phyloP scores from a whole-genome alignment of 2,113 vertebrate species.

The Poeciliopsis occidentalis region DNA sequence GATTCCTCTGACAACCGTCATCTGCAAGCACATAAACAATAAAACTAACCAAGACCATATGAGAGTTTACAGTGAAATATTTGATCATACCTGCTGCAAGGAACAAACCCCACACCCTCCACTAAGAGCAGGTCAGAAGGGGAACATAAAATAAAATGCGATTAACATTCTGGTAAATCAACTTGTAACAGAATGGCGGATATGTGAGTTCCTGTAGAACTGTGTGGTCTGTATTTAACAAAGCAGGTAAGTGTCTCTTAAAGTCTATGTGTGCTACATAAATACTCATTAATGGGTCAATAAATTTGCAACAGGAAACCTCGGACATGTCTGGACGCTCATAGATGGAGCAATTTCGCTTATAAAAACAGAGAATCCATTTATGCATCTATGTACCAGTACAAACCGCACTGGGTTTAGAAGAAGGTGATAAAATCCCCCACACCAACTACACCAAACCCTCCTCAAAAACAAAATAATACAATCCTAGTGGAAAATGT shows the following conservation, averaged over 20 bases:
- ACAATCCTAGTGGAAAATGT: slow-evolving; percentile 25
- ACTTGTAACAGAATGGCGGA: neutral
- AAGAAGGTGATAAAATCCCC: slow-evolving; percentile 56
- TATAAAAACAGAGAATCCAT: slow-evolving; percentile 39
- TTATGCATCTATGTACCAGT: slow-evolving; percentile 44
- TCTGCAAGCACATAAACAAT: neutral
- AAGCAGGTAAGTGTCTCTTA: slow-evolving; percentile 9
- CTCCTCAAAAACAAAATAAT: slow-evolving; percentile 16
- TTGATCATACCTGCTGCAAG: neutral
- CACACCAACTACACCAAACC: slow-evolving; percentile 5
- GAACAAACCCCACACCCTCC: neutral
- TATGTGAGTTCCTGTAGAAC: neutral
- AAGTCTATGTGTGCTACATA: slow-evolving; percentile 4
- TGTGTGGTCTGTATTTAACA: neutral
- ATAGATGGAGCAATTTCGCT: slow-evolving; percentile 11
- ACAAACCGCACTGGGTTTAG: slow-evolving; percentile 50
- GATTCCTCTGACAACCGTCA: neutral
- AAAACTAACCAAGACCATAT: neutral
- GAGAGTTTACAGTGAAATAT: neutral
- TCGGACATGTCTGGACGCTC: slow-evolving; percentile 5
- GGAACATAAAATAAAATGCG: neutral
- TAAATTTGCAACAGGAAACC: slow-evolving; percentile 18
- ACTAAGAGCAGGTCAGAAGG: neutral
- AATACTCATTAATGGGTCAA: slow-evolving; percentile 32
- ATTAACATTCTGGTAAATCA: neutral